These are phyloP conservation scores for Parazoanthus swiftii DNA, from an alignment of 92 coral and sea anemone genomes.

Conservation along the genomic window DNA sequence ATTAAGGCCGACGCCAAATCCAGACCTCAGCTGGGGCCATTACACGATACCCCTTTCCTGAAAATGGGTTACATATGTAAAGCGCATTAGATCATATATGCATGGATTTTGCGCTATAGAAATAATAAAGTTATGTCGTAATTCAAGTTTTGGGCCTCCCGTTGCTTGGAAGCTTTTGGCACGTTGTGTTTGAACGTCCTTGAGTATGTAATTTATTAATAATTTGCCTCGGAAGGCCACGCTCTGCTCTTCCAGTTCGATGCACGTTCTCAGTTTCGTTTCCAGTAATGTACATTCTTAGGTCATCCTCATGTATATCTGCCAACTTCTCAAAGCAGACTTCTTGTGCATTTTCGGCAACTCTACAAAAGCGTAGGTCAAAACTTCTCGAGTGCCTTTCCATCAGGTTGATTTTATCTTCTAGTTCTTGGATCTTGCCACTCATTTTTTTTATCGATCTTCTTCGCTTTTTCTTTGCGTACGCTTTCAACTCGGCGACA, in stretches of 20 bases:
- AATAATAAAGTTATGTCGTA: not conserved
- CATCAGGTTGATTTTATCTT: constrained; percentile 34
- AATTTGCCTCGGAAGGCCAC: constrained; percentile 30
- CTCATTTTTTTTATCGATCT: constrained; percentile 34
- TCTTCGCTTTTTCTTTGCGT: constrained; percentile 20
- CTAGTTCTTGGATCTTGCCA: constrained; percentile 21
- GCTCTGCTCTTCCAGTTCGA: constrained; percentile 30
- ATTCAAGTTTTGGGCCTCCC: constrained; percentile 28
- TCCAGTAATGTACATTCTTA: constrained; percentile 23
- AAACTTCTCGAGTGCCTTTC: constrained; percentile 37
- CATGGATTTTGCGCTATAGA: too few species aligned
- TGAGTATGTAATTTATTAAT: constrained; percentile 23
- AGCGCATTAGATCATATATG: too few species aligned
- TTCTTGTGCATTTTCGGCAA: constrained; percentile 30
- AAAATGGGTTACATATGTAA: too few species aligned
- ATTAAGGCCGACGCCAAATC: too few species aligned
- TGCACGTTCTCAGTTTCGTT: constrained; percentile 29
- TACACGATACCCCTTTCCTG: too few species aligned
- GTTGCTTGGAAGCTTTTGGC: not conserved
- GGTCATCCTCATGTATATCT: constrained; percentile 20
- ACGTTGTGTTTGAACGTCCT: constrained; percentile 37
- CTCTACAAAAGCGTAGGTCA: constrained; percentile 20
- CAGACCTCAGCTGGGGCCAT: too few species aligned
- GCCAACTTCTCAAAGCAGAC: constrained; percentile 20
- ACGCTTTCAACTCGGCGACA: constrained; percentile 3